Evolutionary conservation across 2,888 invertebrate species (phyloP), one percentile per base, ranked within the genome.

Genomic region (Lamproptera curius): DNA sequence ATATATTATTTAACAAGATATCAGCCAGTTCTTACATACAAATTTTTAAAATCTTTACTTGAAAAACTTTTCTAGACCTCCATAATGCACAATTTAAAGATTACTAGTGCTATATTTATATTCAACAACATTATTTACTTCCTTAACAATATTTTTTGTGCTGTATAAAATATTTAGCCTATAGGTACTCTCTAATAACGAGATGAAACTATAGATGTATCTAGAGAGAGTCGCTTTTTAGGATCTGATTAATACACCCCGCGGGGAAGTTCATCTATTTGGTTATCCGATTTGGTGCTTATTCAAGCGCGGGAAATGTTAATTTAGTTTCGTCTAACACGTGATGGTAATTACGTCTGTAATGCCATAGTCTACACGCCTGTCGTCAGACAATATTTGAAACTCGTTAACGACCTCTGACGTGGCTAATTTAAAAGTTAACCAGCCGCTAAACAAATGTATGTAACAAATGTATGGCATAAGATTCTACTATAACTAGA

Each of bases 221-320:
- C 54, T 42, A 55, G 56, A 47, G 46, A 37, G 47, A 52, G 44
- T 51, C 51, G 52, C 57, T 61, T 63, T 61, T 62, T 67, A 67
- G 67, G 54, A 56, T 56, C 63, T 63, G 65, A 72, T 69, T 68
- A 70, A 72, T 73, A 64, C 65, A 55, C 43, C 42, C 54, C 59
- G 50, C 52, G 40, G 53, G 58, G 57, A 54, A 50, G 38, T 41
- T 3, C 53, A 53, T 53, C 34, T 14, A 28, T 26, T 34, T 46
- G 46, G 15, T 50, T 57, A 63, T 61, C 52, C 37, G 54, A 46
- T 56, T 52, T 43, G 33, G 46, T 50, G 47, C 52, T 46, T 47
- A 44, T 55, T 53, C 44, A 34, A 26, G 57, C 52, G 46, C 54
- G 50, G 51, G 57, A 50, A 44, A 51, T 57, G 42, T 52, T 49